Percentiles rank a stretch among this genome's conserved stretches.
phyloP scores from a whole-genome alignment of 1,140 invertebrate species.

The Spodoptera frugiperda region DNA sequence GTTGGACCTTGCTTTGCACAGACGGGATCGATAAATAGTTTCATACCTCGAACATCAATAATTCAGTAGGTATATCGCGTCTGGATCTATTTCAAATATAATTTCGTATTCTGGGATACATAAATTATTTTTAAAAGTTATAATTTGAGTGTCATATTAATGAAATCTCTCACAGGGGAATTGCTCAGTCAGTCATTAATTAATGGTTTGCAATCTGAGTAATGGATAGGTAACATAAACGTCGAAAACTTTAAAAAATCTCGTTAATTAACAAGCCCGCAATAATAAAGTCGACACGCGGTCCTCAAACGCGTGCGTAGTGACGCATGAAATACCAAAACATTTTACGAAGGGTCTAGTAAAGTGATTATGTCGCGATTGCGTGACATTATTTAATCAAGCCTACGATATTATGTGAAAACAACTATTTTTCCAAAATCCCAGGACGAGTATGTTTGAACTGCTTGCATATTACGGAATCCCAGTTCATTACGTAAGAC shows the following conservation, averaged over 20 bases:
- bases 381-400: slow-evolving; percentile 52
- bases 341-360: slow-evolving; percentile 30
- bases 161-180: not conserved
- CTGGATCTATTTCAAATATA: slow-evolving; percentile 15
- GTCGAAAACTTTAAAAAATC: slow-evolving; percentile 7
- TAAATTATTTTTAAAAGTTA: not conserved
- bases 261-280: slow-evolving; percentile 30
- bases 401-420: slow-evolving; percentile 50
- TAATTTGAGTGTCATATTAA: no score
- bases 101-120: slow-evolving; percentile 8
- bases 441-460: slow-evolving; percentile 30
- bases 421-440: slow-evolving; percentile 37
- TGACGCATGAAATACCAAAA: slow-evolving; percentile 43
- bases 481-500: slow-evolving; percentile 19
- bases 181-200: not conserved
- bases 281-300: slow-evolving; percentile 17
- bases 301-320: slow-evolving; percentile 28
- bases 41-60: slow-evolving; percentile 26
- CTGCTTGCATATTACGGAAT: slow-evolving; percentile 29
- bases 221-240: not conserved
- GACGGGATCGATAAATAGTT: slow-evolving; percentile 14
- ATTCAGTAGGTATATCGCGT: slow-evolving; percentile 15
- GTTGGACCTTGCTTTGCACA: slow-evolving; percentile 6
- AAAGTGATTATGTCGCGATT: slow-evolving; percentile 47
- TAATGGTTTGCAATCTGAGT: not conserved